A percentile compares a stretch with the other conserved stretches of the same genome.
These are phyloP conservation scores for Cyprinodon brontotheroides DNA, from an alignment of 2,113 vertebrate species.

Conservation along the genomic window DNA sequence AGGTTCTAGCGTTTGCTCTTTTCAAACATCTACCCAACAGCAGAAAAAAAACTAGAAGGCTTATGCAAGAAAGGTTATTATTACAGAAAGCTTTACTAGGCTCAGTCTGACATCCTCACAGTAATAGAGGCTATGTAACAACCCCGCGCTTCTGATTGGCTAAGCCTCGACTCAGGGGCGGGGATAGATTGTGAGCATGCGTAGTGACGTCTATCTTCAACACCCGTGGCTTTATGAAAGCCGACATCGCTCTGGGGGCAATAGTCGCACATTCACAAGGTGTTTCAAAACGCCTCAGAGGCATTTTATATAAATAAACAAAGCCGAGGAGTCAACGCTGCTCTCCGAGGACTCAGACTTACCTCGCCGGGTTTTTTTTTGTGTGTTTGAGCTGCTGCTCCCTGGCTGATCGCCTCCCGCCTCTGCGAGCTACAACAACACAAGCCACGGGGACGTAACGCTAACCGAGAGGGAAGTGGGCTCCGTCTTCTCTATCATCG, in stretches of 20 bases:
- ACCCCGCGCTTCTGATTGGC: constrained; percentile 33
- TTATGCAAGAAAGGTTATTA: constrained; percentile 33
- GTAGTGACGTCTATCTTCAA: constrained; percentile 28
- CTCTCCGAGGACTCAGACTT: background rate
- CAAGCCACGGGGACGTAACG: constrained; percentile 42
- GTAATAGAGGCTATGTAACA: background rate
- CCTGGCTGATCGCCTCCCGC: background rate
- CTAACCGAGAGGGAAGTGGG: constrained; percentile 56
- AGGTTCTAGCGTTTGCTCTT: background rate
- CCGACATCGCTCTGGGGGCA: constrained; percentile 19
- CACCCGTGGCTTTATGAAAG: constrained; percentile 70
- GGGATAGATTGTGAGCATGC: constrained; percentile 41
- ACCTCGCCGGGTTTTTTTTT: background rate
- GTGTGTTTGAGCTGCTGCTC: background rate
- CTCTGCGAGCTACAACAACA: constrained; percentile 14
- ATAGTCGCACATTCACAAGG: background rate
- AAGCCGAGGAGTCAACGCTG: background rate
- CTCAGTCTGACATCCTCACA: background rate
- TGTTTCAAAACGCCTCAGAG: background rate
- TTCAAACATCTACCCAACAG: background rate
- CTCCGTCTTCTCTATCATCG: constrained; percentile 51
- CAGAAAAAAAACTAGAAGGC: background rate
- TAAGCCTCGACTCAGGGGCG: constrained; percentile 4
- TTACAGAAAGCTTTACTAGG: constrained; percentile 15
- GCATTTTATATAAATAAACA: background rate